Conservation (phyloP, 2,888 invertebrate genomes). For the Uloborus plumipes region DNA sequence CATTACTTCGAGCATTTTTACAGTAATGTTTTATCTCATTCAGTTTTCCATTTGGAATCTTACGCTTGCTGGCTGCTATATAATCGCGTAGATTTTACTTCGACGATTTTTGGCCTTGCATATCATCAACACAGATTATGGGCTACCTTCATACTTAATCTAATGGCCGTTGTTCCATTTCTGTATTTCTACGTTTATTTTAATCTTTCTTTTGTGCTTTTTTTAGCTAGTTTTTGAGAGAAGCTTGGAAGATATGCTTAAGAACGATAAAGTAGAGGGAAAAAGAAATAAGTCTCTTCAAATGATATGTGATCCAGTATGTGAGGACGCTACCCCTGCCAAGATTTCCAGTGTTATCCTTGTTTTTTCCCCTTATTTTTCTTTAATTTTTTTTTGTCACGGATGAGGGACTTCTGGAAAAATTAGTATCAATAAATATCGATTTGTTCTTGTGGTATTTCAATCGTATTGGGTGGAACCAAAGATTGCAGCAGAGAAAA, state of each 20-base stretch:
- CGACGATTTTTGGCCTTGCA: slow-evolving; percentile 19
- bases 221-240: background rate
- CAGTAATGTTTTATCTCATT: no score
- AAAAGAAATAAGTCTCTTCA: slow-evolving; percentile 25
- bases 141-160: slow-evolving; percentile 41
- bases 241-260: slow-evolving; percentile 44
- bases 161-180: slow-evolving; percentile 35
- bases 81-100: slow-evolving; percentile 37
- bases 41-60: slow-evolving; percentile 31
- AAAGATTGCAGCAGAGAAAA: no score
- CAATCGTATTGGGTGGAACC: no score
- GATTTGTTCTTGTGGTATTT: no score
- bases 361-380: no score
- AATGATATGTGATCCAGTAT: slow-evolving; percentile 57
- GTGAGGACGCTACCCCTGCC: slow-evolving; percentile 17
- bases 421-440: no score
- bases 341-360: slow-evolving; percentile 3
- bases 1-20: no score
- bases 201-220: slow-evolving; percentile 23
- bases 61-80: slow-evolving; percentile 46
- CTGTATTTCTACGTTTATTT: slow-evolving; percentile 16
- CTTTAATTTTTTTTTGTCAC: no score
- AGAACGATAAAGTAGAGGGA: slow-evolving; percentile 51
- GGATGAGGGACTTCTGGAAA: no score
- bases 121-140: slow-evolving; percentile 59